Base-by-base conservation (phyloP, 2,888 invertebrate genomes). In the Dichetophora obliterata region DNA sequence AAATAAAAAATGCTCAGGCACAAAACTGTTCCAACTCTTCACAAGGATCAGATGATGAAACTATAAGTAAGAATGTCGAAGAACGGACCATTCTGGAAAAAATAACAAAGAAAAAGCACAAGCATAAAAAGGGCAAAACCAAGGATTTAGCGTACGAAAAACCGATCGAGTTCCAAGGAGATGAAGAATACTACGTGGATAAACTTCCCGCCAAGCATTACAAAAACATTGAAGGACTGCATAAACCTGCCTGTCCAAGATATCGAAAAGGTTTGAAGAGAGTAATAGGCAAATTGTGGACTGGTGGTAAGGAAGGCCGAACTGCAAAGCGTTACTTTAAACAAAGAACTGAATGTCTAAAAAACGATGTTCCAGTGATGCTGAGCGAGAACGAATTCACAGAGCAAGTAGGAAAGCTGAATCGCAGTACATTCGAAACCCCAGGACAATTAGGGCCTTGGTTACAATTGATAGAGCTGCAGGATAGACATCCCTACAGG, bases 191-290 rank as follows among this genome's bases (percentile, higher is more conserved):
- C 85, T 93, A 92, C 82, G 86, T 91, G 66, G 94, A 94, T 82
- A 91, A 90, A 81, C 90, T 88, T 65, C 86, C 90, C 68, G 92
- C 92, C 61, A 89, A 86, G 70, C 92, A 91, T 70, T 93, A 93
- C 85, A 88, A 91, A 63, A 89, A 89, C 1, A 91, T 94, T 2
- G 88, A 91, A 50, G 94, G 92, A 0, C 90, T 95, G 16, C 92
- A 92, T 79, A 91, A 92, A 75, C 93, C 93, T 2, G 91, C 92
- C 0, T 91, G 92, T 73, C 93, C 94, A 0, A 90, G 90, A 88
- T 95, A 90, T 86, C 88, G 77, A 22, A 31, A 34, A 37, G 14
- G 48, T 9, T 77, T 68, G 34, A 34, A 50, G 59, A 34, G 68
- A 1, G 70, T 61, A 24, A 37, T 81, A 5, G 70, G 77, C 14